These are phyloP conservation scores for Drosophila parthenogenetica DNA, from an alignment of 2,888 invertebrate species.

Conservation along the genomic window DNA sequence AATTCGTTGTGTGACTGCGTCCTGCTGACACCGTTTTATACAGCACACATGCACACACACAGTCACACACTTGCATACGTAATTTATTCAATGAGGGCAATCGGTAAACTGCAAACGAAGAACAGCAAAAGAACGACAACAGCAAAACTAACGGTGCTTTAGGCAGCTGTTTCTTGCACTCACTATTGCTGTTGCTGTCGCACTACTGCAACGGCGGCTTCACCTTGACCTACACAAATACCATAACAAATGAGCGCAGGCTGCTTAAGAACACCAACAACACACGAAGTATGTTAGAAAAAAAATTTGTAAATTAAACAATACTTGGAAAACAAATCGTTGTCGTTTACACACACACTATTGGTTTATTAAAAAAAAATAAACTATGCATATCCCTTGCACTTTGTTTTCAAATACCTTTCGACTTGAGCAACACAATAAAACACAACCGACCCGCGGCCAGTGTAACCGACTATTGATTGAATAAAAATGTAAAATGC, in stretches of 20 bases:
- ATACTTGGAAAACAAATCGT: slow-evolving; percentile 12
- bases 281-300: slow-evolving; percentile 5
- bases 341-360: slow-evolving; percentile 12
- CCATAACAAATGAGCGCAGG: slow-evolving; percentile 28
- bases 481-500: background rate
- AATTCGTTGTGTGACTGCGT: slow-evolving; percentile 28
- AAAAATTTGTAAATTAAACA: background rate
- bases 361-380: slow-evolving; percentile 22
- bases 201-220: slow-evolving; percentile 43
- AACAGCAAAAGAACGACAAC: slow-evolving; percentile 9
- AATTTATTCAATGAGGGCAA: slow-evolving; percentile 43
- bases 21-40: slow-evolving; percentile 58
- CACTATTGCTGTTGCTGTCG: slow-evolving; percentile 10
- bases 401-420: slow-evolving; percentile 45
- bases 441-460: slow-evolving; percentile 54
- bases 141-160: slow-evolving; percentile 46
- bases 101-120: slow-evolving; percentile 5
- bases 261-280: slow-evolving; percentile 13
- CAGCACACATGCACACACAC: background rate
- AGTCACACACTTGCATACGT: slow-evolving; percentile 16
- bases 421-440: slow-evolving; percentile 9
- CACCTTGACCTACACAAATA: slow-evolving; percentile 75
- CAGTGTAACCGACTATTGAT: slow-evolving; percentile 53
- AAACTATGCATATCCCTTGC: slow-evolving; percentile 45
- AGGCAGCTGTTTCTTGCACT: slow-evolving; percentile 45